Evolutionary conservation across 2,113 vertebrate genomes (phyloP), one percentile per base, ranked within the genome.

Genomic region (Tautogolabrus adspersus): DNA sequence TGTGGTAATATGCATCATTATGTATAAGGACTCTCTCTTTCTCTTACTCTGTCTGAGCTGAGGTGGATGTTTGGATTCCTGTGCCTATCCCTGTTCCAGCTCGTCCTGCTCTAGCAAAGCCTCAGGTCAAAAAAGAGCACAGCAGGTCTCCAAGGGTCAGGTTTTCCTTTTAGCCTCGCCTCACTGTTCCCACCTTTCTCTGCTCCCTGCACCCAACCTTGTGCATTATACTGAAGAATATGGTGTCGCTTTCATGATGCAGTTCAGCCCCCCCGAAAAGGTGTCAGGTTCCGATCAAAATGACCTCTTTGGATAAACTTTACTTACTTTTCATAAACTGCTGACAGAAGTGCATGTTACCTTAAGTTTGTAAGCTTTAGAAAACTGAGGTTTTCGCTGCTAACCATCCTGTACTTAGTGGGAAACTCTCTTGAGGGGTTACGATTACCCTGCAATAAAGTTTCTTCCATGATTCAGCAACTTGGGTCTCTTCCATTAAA

Each of bases 61-160:
- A 77, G 40, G 26, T 79, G 63, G 44, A 51, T 79, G 56, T 83
- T 85, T 85, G 54, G 57, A 85, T 84, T 77, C 74, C 64, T 78
- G 60, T 68, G 60, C 51, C 47, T 51, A 26, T 49, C 72, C 16
- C 11, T 59, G 64, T 44, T 75, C 18, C 15, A 65, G 62, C 58
- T 76, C 8, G 30, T 57, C 52, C 58, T 68, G 68, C 44, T 51
- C 58, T 26, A 13, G 34, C 34, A 59, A 71, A 56, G 42, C 77
- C 66, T 76, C 40, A 15, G 68, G 74, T 79, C 59, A 49, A n/a
- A 54, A 34, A 52, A 56, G 44, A 82, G 72, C 23, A 26, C 52
- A 21, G 47, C 37, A 63, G 19, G 58, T 66, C 69, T 72, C 46
- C 30, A 63, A 54, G 10, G 58, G 46, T 76, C 62, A 63, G 19